A percentile compares a stretch with the other conserved stretches of the same genome.
Conservation (phyloP, 2,797 vertebrate species). For the Semotilus atromaculatus region DNA sequence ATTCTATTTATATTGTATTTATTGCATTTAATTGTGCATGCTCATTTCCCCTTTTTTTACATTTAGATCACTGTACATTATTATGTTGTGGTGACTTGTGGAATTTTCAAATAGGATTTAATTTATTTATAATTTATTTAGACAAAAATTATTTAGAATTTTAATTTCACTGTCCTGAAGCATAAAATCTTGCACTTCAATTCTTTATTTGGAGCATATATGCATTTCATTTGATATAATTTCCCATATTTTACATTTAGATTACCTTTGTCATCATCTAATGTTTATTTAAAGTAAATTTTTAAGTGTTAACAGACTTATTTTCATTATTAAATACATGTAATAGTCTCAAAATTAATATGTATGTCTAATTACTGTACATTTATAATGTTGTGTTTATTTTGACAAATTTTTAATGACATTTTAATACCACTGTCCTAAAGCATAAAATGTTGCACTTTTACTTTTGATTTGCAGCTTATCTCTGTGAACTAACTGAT, state of each 20-base stretch:
- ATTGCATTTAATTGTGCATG: neutral
- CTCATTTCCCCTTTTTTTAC: neutral
- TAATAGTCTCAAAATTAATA: neutral
- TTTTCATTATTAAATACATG: no score
- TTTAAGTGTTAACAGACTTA: no score
- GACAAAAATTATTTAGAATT: no score
- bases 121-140: neutral
- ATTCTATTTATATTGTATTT: neutral
- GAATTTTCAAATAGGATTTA: neutral
- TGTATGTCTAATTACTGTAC: neutral
- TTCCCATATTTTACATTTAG: no score
- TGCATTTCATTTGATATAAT: neutral
- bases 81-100: neutral
- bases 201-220: neutral
- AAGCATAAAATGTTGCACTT: neutral
- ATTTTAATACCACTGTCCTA: neutral
- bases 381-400: neutral
- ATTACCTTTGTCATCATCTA: no score
- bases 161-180: neutral
- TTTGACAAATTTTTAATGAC: neutral
- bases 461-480: neutral
- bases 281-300: no score
- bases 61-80: neutral
- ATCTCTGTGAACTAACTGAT: neutral
- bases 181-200: neutral